Evolutionary conservation across 2,113 vertebrate genomes (phyloP).

Genomic region (Thunnus thynnus): DNA sequence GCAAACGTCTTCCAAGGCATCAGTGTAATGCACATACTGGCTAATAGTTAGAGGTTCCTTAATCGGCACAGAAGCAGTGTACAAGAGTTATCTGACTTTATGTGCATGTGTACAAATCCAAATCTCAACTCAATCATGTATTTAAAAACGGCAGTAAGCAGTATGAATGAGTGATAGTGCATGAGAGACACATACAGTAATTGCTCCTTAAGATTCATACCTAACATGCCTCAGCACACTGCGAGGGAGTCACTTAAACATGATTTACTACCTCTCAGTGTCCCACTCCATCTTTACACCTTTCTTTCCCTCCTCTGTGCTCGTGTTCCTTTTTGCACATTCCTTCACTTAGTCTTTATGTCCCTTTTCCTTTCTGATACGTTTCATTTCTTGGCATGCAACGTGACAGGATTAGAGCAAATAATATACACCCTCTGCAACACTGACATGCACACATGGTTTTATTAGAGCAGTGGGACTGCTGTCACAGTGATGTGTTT

Average conservation of each 20-base stretch:
- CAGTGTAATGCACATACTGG: not conserved
- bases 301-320: not conserved
- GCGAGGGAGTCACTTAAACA: constrained; percentile 49
- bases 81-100: constrained; percentile 2
- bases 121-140: not conserved
- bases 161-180: constrained; percentile 11
- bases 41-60: not conserved
- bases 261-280: constrained; percentile 52
- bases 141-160: not conserved
- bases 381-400: constrained; percentile 40
- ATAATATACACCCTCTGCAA: constrained; percentile 38
- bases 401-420: constrained; percentile 32
- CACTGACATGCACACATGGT: constrained; percentile 46
- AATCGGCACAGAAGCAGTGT: not conserved
- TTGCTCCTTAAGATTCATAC: constrained; percentile 44
- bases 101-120: not conserved
- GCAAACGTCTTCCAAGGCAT: constrained; percentile 31
- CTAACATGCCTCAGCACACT: constrained; percentile 44
- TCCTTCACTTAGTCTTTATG: constrained; percentile 33
- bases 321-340: constrained; percentile 30
- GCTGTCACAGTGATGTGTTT: constrained; percentile 57
- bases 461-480: constrained; percentile 61
- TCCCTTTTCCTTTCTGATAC: constrained; percentile 42
- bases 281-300: constrained; percentile 38
- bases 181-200: constrained; percentile 16